A percentile compares a stretch with the other conserved stretches of the same genome.
Conservation (phyloP, 2,797 vertebrate species). For the Babyrousa celebensis region DNA sequence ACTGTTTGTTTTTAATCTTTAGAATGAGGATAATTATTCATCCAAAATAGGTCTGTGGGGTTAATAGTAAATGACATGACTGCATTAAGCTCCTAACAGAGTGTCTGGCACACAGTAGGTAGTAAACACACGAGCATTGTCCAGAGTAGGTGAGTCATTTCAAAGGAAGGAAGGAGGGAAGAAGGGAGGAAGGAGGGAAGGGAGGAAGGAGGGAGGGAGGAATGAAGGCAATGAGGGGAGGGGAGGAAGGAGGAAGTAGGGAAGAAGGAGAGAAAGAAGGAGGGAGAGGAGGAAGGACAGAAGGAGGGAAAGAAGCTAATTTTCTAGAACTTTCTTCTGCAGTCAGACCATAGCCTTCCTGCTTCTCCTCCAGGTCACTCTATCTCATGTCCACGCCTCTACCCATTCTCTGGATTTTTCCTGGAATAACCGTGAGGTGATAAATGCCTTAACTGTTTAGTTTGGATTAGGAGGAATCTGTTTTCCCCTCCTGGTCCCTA, state of each 20-base stretch:
- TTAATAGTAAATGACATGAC: background rate
- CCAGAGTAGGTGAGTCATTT: background rate
- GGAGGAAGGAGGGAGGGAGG: background rate
- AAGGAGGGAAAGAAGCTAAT: background rate
- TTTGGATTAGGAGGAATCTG: background rate
- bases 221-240: too few relatives aligned
- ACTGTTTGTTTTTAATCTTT: background rate
- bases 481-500: background rate
- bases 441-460: background rate
- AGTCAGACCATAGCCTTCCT: background rate
- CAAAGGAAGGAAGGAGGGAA: background rate
- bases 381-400: background rate
- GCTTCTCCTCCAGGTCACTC: background rate
- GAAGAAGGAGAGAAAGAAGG: too few relatives aligned
- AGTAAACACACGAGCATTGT: background rate
- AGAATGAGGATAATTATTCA: background rate
- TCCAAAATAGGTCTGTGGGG: background rate
- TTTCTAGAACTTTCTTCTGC: background rate
- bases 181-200: fast-evolving
- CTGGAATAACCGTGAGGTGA: background rate
- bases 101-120: background rate
- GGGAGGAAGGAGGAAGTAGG: background rate
- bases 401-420: background rate
- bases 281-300: fast-evolving
- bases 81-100: background rate